Percentiles rank a stretch among this genome's conserved stretches.
phyloP scores from a whole-genome alignment of 2,113 vertebrate species.

The Coptodon bakossiorum region DNA sequence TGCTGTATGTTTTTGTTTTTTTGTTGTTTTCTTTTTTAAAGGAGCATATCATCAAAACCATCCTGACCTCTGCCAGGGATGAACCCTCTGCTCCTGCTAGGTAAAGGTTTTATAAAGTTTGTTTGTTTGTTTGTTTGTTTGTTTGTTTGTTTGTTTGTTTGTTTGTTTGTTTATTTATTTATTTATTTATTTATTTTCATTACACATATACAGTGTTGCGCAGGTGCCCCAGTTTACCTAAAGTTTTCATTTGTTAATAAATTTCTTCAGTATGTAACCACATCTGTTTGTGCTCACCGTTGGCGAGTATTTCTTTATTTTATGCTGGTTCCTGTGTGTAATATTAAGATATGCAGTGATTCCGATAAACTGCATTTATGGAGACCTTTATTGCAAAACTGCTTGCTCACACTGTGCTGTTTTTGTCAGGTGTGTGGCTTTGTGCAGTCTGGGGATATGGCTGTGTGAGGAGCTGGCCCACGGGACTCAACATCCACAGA shows the following conservation, averaged over 20 bases:
- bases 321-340: not conserved
- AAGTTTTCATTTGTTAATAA: not conserved
- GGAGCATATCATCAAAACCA: constrained; percentile 95
- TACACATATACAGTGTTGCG: not conserved
- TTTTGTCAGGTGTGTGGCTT: constrained; percentile 85
- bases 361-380: not conserved
- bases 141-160: not conserved
- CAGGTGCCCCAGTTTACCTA: not conserved
- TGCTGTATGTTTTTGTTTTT: constrained; percentile 21
- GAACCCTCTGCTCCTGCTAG: constrained; percentile 95
- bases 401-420: not conserved
- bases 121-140: not conserved
- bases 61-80: constrained; percentile 90
- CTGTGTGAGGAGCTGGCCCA: constrained; percentile 93
- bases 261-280: not conserved
- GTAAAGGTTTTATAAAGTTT: constrained; percentile 61
- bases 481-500: constrained; percentile 89
- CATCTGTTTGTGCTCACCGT: not conserved
- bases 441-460: constrained; percentile 98
- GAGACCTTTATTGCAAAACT: not conserved
- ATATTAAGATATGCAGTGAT: not conserved
- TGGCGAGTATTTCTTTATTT: not conserved
- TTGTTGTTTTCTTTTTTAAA: constrained; percentile 38
- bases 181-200: not conserved
- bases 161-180: not conserved